phyloP scores from a whole-genome alignment of 2,888 invertebrate species.

The Aromia moschata region DNA sequence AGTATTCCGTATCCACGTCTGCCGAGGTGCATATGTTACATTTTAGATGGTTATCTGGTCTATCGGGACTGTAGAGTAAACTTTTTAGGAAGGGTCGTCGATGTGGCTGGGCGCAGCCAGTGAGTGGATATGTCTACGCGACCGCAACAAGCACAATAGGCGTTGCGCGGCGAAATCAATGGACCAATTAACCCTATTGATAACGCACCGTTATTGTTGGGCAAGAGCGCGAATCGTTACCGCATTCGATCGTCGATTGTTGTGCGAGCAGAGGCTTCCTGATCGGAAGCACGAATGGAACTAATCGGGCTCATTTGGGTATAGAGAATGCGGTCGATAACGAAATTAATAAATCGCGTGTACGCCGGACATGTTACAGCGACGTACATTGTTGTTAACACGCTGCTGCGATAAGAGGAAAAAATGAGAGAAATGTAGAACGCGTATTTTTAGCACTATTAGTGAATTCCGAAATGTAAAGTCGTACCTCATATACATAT shows the following conservation, averaged over 20 bases:
- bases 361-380: too few species aligned
- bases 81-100: neutral
- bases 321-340: too few species aligned
- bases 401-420: too few species aligned
- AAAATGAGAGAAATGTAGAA: too few species aligned
- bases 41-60: conserved; percentile 21
- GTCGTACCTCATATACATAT: too few species aligned
- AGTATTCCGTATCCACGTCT: conserved; percentile 30
- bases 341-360: too few species aligned
- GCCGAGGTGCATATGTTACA: conserved; percentile 37
- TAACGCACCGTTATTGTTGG: conserved; percentile 36
- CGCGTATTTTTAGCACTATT: too few species aligned
- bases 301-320: conserved; percentile 9
- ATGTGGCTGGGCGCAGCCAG: conserved; percentile 4
- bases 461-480: too few species aligned
- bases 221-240: conserved; percentile 29
- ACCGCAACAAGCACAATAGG: conserved; percentile 1
- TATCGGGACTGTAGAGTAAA: neutral
- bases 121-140: conserved; percentile 8
- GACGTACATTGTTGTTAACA: too few species aligned
- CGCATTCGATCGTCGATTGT: conserved; percentile 30
- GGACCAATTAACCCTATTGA: conserved; percentile 41
- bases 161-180: conserved; percentile 31
- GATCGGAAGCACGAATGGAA: conserved; percentile 18
- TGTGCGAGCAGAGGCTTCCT: conserved; percentile 27